These are phyloP conservation scores for Crossaster papposus DNA, from an alignment of 53 echinoderm and acorn worm genomes.

Conservation along the genomic window DNA sequence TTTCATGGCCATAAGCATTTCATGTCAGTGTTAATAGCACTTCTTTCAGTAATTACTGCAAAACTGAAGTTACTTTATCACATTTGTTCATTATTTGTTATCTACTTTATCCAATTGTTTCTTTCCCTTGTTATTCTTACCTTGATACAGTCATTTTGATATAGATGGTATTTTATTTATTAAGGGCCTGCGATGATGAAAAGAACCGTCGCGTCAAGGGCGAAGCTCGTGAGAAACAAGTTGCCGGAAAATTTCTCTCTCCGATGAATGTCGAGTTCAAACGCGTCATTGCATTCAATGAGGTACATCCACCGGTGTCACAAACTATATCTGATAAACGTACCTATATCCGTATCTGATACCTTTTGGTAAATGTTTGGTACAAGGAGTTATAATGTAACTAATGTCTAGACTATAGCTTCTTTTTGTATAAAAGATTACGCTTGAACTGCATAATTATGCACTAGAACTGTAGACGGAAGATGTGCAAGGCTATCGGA, in stretches of 20 bases:
- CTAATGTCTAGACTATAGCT: too few species aligned
- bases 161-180: neutral
- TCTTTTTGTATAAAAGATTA: too few species aligned
- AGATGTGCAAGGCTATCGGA: too few species aligned
- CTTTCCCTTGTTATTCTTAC: neutral
- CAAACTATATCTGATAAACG: neutral
- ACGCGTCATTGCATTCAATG: constrained; percentile 65
- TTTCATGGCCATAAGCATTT: too few species aligned
- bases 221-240: constrained; percentile 60
- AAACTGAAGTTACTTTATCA: too few species aligned
- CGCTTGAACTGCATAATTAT: too few species aligned
- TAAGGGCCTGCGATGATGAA: constrained; percentile 80
- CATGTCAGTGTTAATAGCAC: too few species aligned
- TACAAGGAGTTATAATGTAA: too few species aligned
- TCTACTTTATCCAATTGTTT: too few species aligned
- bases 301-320: constrained; percentile 36
- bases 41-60: too few species aligned
- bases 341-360: neutral
- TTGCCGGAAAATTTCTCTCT: constrained; percentile 56
- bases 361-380: neutral
- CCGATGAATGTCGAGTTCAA: constrained; percentile 79
- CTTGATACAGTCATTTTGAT: neutral
- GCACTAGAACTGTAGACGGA: too few species aligned
- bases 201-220: constrained; percentile 66
- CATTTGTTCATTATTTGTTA: too few species aligned